Evolutionary conservation across 1,140 invertebrate genomes (phyloP).

Genomic region (Triops longicaudatus): DNA sequence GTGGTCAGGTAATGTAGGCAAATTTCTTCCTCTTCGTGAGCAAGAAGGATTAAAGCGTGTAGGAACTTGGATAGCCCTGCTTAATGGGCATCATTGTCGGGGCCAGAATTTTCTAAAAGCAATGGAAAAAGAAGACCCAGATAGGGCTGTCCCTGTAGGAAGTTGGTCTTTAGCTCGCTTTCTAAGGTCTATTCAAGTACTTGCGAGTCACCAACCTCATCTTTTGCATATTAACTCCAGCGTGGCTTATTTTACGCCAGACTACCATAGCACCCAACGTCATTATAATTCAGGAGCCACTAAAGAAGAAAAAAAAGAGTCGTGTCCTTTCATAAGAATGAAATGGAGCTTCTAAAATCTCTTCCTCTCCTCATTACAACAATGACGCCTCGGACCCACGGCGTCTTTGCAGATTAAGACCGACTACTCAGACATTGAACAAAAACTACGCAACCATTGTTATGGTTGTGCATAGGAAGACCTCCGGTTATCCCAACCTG

Average conservation of each 20-base stretch:
- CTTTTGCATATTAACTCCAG: constrained; percentile 10
- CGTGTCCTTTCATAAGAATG: background rate
- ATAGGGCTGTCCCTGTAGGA: background rate
- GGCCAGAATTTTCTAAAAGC: background rate
- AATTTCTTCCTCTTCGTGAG: constrained; percentile 8
- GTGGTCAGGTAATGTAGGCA: background rate
- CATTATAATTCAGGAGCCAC: background rate
- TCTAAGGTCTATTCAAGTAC: background rate
- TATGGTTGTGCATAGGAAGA: background rate
- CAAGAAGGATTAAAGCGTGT: background rate
- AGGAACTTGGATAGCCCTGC: constrained; percentile 4
- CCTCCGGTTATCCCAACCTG: too few relatives aligned
- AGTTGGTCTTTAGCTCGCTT: background rate
- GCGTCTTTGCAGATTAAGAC: constrained; percentile 11
- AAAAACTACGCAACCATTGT: background rate
- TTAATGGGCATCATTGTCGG: constrained; percentile 5
- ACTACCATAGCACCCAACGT: background rate
- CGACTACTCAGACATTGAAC: background rate
- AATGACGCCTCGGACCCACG: background rate
- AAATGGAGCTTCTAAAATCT: background rate
- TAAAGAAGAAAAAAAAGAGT: background rate
- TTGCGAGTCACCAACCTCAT: background rate
- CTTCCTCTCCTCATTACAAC: background rate
- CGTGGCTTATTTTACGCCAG: constrained; percentile 9
- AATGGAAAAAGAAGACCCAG: background rate